Evolutionary conservation across 2,797 vertebrate genomes (phyloP), one percentile per base, ranked within the genome.

Genomic region (Argentina silus): DNA sequence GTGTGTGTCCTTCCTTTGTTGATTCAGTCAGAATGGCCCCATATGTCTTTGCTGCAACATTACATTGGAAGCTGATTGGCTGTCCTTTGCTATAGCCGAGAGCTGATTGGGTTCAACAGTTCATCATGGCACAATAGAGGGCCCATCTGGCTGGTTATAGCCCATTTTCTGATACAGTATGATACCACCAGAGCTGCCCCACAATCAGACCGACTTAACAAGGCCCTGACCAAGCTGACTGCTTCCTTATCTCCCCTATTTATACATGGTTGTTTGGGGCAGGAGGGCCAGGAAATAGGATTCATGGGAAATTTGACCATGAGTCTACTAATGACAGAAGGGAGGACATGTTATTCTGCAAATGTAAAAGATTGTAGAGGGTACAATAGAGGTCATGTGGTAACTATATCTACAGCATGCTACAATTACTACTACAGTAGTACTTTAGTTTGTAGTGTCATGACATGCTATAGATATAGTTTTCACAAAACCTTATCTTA

Each of bases 91-190:
- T 17, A 45, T 23, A 72, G 73, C 66, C 72, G 42, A 11, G 57
- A 81, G 81, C 78, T 91, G 88, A 93, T 90, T 90, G 90, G 86
- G 91, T 91, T 91, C 89, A 91, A 81, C 82, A 90, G 91, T 90
- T 92, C 86, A 90, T 72, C 64, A 81, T 86, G 85, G 81, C 82
- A 86, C 82, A 73, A 83, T 50, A 15, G 77, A 80, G 73, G 70
- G 82, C 73, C 85, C 85, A 87, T 88, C 86, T 89, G 90, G 77
- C 62, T 59, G 86, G 27, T 81, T 90, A 84, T 64, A 84, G 87
- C 82, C 78, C 79, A 86, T 88, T 90, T 89, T 85, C 88, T 86
- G 83, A n/a, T 36, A 72, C n/a, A 68, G 87, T 82, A 78, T 83
- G 78, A 76, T 80, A 5, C 67, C 82, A 69, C 50, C 51, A 55